These are phyloP conservation scores for Martes martes DNA, from an alignment of 2,113 vertebrate genomes.

Conservation along the genomic window DNA sequence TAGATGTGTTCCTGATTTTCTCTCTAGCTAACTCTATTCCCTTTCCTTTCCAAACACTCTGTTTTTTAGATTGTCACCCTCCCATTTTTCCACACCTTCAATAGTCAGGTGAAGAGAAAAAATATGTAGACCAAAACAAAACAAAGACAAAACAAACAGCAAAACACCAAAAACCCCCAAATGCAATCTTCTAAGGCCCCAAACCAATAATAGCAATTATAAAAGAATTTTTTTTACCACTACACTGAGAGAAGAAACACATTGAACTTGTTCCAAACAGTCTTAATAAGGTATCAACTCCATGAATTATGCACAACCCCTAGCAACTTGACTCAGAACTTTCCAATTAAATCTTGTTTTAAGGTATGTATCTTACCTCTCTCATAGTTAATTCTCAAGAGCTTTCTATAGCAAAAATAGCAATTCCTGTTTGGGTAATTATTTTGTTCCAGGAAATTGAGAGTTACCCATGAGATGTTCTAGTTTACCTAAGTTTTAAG, in stretches of 20 bases:
- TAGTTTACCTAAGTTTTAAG: neutral
- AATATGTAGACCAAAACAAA: neutral
- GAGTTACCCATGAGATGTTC: neutral
- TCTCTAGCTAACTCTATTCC: neutral
- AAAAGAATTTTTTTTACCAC: neutral
- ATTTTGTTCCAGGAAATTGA: conserved; percentile 28
- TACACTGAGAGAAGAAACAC: neutral
- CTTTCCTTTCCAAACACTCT: neutral
- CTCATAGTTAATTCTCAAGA: neutral
- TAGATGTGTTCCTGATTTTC: neutral
- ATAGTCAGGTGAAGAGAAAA: neutral
- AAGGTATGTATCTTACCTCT: neutral
- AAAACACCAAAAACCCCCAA: neutral
- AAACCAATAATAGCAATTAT: neutral
- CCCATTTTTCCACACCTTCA: neutral
- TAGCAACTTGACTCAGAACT: neutral
- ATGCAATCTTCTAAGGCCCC: neutral
- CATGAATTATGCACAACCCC: too few species aligned
- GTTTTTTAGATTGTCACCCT: neutral
- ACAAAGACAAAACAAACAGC: neutral
- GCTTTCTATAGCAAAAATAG: conserved; percentile 8
- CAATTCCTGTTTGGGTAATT: neutral
- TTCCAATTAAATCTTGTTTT: neutral
- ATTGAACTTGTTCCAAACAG: neutral
- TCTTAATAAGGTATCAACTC: neutral